Evolutionary conservation across 2,113 vertebrate genomes (phyloP).

Genomic region (Perccottus glenii): DNA sequence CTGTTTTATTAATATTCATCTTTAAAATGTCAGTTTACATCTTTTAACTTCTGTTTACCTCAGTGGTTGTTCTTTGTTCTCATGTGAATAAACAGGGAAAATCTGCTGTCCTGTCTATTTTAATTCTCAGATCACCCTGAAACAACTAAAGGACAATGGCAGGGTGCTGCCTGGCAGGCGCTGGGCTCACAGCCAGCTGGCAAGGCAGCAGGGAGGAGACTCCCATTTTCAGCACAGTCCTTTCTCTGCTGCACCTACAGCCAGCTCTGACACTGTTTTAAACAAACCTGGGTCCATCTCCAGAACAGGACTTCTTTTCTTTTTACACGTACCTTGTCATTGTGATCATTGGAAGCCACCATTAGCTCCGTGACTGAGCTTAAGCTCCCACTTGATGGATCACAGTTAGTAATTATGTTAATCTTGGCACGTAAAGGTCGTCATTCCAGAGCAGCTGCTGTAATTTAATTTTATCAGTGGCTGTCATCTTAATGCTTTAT

Average conservation of each 20-base stretch:
- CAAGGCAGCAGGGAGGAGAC: slow-evolving; percentile 50
- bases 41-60: slow-evolving; percentile 23
- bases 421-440: slow-evolving; percentile 52
- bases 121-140: slow-evolving; percentile 70
- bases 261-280: slow-evolving; percentile 5
- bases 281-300: slow-evolving; percentile 16
- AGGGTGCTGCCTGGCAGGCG: slow-evolving; percentile 72
- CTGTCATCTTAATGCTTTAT: slow-evolving; percentile 43
- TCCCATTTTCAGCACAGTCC: slow-evolving; percentile 53
- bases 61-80: slow-evolving; percentile 30
- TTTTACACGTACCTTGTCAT: slow-evolving; percentile 21
- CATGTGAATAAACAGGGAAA: slow-evolving; percentile 28
- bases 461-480: slow-evolving; percentile 35
- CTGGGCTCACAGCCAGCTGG: slow-evolving; percentile 76
- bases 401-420: slow-evolving; percentile 56
- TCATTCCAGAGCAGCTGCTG: slow-evolving; percentile 33
- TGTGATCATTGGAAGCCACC: slow-evolving; percentile 27
- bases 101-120: slow-evolving; percentile 63
- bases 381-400: slow-evolving; percentile 51
- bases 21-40: slow-evolving; percentile 25
- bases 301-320: slow-evolving; percentile 26
- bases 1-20: neutral
- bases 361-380: slow-evolving; percentile 13
- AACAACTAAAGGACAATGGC: slow-evolving; percentile 74
- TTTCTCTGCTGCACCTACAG: slow-evolving; percentile 24